Evolutionary conservation across 2,888 invertebrate species (phyloP), one percentile per base, ranked within the genome.

Genomic region (Diadromus collaris): DNA sequence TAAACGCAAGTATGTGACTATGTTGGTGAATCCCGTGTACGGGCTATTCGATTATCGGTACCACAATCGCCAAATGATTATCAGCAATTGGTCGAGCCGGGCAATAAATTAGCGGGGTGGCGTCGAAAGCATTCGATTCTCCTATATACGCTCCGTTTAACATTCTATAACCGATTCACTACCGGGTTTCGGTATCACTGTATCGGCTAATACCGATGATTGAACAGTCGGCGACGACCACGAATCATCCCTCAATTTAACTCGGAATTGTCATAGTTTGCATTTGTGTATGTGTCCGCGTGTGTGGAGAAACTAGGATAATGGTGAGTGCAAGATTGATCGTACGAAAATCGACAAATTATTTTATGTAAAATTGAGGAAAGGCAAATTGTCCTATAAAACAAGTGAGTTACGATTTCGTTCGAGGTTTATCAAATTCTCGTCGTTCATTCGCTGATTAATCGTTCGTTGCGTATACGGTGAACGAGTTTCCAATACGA

Each of bases 1-100:
- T 67, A 61, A 70, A 77, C 65, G 65, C 77, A 76, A 79, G 81
- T 81, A 81, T 74, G 76, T 73, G 80, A 81, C 80, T 80, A 70
- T 79, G 82, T 82, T 78, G 73, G 69, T 79, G 81, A 79, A 65
- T 79, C 70, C 74, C 78, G 73, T 77, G 81, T 84, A 81, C 80
- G 83, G 79, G 82, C 77, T 84, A 83, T 84, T 83, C 82, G 81
- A 85, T 86, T 86, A 88, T 86, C 86, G 83, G 58, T 73, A 64
- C 75, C 70, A 81, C 85, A 84, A 88, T 88, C 85, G 84, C 78
- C 82, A 81, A 83, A 83, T 86, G 82, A 87, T 87, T 85, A 86
- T 86, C 84, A 82, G 81, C 84, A 83, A 86, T 86, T 85, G 85
- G 76, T 81, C 68, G 76, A 56, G 29, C 34, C 73, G 76, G 77